Conservation (phyloP, 2,797 vertebrate species). For the Bovichtus variegatus region DNA sequence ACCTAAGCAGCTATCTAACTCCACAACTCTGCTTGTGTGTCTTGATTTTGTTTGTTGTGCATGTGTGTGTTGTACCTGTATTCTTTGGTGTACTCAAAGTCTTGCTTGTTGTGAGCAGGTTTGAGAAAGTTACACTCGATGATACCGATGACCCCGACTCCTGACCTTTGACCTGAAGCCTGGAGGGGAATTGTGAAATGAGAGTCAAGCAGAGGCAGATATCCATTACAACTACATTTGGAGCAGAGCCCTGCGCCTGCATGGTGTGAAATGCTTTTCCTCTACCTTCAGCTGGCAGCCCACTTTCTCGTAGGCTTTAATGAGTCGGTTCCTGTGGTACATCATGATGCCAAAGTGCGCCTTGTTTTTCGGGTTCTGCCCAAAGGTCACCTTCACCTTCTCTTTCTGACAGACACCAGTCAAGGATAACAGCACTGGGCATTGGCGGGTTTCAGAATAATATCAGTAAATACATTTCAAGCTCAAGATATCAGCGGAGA, state of each 20-base stretch:
- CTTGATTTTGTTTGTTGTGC: neutral
- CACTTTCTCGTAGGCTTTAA: conserved; percentile 89
- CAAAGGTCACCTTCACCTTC: conserved; percentile 89
- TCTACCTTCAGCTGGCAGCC: conserved; percentile 88
- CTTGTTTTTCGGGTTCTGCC: conserved; percentile 85
- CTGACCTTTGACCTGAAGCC: conserved; percentile 81
- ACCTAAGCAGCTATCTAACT: neutral
- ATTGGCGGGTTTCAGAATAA: conserved; percentile 1
- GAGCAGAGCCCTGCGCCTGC: neutral
- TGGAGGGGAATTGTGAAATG: conserved; percentile 38
- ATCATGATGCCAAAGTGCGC: conserved; percentile 88
- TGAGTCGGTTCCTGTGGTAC: conserved; percentile 90
- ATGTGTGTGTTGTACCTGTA: conserved; percentile 78
- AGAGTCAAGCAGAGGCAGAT: neutral
- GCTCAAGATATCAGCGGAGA: neutral
- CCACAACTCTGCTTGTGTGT: neutral
- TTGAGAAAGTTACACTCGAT: conserved; percentile 91
- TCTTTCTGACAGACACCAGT: conserved; percentile 82
- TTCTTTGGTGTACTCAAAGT: conserved; percentile 90
- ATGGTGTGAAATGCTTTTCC: neutral
- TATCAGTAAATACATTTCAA: neutral
- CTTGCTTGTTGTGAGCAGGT: conserved; percentile 89
- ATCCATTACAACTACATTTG: neutral
- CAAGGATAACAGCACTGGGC: conserved; percentile 48
- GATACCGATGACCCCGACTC: conserved; percentile 87